Evolutionary conservation across 2,797 vertebrate genomes (phyloP), one percentile per base, ranked within the genome.

Genomic region (Acanthopagrus latus): DNA sequence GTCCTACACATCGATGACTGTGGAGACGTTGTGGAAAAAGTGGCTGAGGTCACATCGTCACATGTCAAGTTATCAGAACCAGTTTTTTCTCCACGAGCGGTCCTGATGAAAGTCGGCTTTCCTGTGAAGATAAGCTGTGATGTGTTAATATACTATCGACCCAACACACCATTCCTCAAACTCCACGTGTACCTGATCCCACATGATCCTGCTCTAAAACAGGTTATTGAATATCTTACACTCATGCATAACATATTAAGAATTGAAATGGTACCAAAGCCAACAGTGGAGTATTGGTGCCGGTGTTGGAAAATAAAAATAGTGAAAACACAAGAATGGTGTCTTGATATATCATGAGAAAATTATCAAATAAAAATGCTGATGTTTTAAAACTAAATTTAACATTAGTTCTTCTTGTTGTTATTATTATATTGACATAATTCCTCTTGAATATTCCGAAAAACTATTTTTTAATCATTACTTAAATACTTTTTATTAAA

Each of bases 151-250:
- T 79, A 64, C 51, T 46, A 54, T 55, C 41, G 58, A 25, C 60
- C 71, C 27, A 63, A 63, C n/a, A 69, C 29, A 1, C 0, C 64
- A 3, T 82, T 70, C 60, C 80, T 85, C 47, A 82, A 51, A 3
- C 72, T 79, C 7, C 79, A 73, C 46, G 44, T 85, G 2, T 82
- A 62, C 20, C 48, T 85, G 76, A 63, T 76, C 64, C 80, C 76
- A 44, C 7, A 0, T 20, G 83, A 85, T 63, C 68, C 64, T 56
- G 80, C 33, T 25, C 64, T 79, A 5, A 59, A 82, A 33, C 33
- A 79, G 76, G 79, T 85, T 13, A 2, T 46, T 48, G 21, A 2
- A 21, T 16, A 5, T 21, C 47, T 23, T 55, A 33, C 25, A 16
- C 3, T 44, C 46, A 51, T 33, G 29, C 29, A 33, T 7, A 29